These are phyloP conservation scores for Stenotaenia linearis DNA, from an alignment of 2,888 invertebrate species.

Conservation along the genomic window DNA sequence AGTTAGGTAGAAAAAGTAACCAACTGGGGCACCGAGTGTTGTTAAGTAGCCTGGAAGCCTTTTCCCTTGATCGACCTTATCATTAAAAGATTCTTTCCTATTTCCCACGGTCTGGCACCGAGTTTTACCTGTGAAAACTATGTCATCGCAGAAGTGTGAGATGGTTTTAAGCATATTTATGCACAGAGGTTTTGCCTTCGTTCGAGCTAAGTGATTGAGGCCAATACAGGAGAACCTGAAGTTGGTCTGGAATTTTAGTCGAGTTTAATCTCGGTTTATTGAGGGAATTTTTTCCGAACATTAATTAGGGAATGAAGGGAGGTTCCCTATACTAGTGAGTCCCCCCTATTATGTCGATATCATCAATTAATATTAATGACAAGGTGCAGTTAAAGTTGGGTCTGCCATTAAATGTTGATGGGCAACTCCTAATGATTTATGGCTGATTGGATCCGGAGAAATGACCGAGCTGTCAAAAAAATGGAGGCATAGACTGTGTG, in stretches of 20 bases:
- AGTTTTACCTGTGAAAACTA: neutral
- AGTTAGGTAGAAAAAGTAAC: neutral
- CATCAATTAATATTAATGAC: slow-evolving; percentile 9
- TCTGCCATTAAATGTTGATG: neutral
- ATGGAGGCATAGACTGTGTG: neutral
- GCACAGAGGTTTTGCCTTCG: neutral
- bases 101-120: slow-evolving; percentile 1
- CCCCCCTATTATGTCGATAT: neutral
- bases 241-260: neutral
- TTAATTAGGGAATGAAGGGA: neutral
- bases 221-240: neutral
- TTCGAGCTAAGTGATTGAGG: neutral
- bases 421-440: neutral
- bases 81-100: slow-evolving; percentile 9
- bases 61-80: neutral
- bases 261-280: neutral
- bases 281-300: neutral
- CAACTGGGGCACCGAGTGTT: neutral
- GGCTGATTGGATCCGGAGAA: slow-evolving; percentile 5
- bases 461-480: neutral
- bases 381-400: neutral
- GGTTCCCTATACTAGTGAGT: neutral
- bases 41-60: neutral
- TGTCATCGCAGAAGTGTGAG: neutral
- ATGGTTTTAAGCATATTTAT: neutral